Evolutionary conservation across 2,113 vertebrate genomes (phyloP).

Genomic region (Pelmatolapia mariae): DNA sequence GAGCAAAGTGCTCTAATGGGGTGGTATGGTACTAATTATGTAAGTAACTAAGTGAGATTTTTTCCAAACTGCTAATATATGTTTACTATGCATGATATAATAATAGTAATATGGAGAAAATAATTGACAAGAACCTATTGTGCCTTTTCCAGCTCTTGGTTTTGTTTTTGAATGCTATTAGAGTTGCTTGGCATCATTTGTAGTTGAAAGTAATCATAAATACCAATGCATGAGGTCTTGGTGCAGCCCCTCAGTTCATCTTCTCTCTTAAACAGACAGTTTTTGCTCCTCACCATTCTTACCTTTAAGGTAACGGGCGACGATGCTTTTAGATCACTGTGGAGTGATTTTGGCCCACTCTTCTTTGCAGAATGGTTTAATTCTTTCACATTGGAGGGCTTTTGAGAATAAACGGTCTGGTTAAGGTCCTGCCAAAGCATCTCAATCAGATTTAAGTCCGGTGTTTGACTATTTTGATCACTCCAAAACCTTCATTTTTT

Average conservation of each 20-base stretch:
- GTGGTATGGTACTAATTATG: not conserved
- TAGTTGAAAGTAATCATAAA: not conserved
- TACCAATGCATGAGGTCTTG: not conserved
- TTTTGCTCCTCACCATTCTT: not conserved
- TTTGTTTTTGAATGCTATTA: not conserved
- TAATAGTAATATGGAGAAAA: not conserved
- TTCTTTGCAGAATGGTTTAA: not conserved
- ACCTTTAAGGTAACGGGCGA: not conserved
- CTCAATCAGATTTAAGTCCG: not conserved
- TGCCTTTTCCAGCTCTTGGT: not conserved
- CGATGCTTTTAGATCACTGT: not conserved
- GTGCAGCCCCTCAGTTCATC: not conserved
- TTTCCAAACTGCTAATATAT: not conserved
- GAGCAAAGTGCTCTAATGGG: not conserved
- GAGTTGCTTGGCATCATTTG: not conserved
- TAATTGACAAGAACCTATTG: not conserved
- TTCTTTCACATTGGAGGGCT: not conserved
- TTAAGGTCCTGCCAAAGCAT: not conserved
- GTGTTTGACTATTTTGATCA: not conserved
- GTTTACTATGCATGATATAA: not conserved
- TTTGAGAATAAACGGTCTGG: not conserved
- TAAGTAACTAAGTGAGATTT: not conserved
- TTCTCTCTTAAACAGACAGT: not conserved
- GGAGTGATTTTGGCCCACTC: not conserved
- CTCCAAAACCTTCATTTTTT: not conserved